phyloP scores from a whole-genome alignment of 53 echinoderm and acorn worm genomes.

The Echinarachnius parma region DNA sequence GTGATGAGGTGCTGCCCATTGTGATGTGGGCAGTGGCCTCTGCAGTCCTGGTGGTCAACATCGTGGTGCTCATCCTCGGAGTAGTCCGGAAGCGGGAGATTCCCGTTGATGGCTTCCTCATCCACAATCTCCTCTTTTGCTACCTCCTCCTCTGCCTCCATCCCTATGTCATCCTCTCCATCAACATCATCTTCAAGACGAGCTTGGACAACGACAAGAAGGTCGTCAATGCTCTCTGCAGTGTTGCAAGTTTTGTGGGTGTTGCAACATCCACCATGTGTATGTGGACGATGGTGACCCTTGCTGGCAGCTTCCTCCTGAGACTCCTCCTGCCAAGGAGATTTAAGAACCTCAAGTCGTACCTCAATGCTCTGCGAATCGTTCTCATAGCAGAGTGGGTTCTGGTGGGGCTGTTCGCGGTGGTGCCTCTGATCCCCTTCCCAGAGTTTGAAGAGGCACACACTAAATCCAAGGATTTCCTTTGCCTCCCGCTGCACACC shows the following conservation, averaged over 20 bases:
- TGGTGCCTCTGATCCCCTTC: constrained; percentile 75
- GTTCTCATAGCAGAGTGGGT: constrained; percentile 60
- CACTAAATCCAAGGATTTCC: constrained; percentile 41
- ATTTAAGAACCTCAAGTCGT: constrained; percentile 72
- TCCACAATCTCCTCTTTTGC: constrained; percentile 56
- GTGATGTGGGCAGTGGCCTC: constrained; percentile 44
- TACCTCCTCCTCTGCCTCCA: constrained; percentile 47
- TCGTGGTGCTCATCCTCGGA: constrained; percentile 50
- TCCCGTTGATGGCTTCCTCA: constrained; percentile 50
- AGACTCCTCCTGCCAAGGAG: constrained; percentile 60
- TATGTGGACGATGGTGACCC: constrained; percentile 72
- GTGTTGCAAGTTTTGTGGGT: constrained; percentile 77
- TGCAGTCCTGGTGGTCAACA: constrained; percentile 34
- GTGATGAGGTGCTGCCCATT: constrained; percentile 30
- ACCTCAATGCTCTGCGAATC: constrained; percentile 57
- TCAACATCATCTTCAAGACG: constrained; percentile 21
- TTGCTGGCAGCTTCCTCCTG: constrained; percentile 74
- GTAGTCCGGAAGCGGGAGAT: constrained; percentile 51
- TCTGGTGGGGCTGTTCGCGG: constrained; percentile 43
- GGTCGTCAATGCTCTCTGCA: constrained; percentile 56
- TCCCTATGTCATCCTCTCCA: constrained; percentile 47
- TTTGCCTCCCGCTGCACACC: constrained; percentile 75
- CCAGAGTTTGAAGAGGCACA: constrained; percentile 54
- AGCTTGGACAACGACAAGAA: neutral
- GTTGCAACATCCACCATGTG: constrained; percentile 53